Base-by-base conservation (phyloP, 1,140 invertebrate genomes). In the Lepidurus arcticus region DNA sequence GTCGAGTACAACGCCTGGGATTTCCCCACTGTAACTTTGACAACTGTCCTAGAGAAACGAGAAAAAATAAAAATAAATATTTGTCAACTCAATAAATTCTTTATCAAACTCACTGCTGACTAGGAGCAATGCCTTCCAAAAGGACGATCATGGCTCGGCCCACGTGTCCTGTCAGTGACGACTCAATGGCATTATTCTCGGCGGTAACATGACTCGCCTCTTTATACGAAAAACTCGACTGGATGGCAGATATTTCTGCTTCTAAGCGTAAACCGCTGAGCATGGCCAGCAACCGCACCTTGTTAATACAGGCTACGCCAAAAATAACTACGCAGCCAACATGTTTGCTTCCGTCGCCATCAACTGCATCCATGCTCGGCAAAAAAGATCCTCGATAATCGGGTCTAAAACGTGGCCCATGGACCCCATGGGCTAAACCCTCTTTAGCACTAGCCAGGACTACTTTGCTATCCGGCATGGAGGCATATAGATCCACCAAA, bases 401-500 rank as follows among this genome's bases (percentile, higher is more conserved):
- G 80, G 4, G 73, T 26, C 73, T 9, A 47, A 42, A 9, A 34
- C 73, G 65, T 16, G 42, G 9, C 80, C 81, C 11, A 43, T 78
- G 47, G 45, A 2, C 44, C 42, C 44, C 21, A 34, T 73, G 4
- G 73, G 73, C n/a, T 47, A 74, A 44, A 75, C 11, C 43, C 6
- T 34, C 73, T 7, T 47, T 79, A 13, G 44, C 77, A 44, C 79
- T 45, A 13, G 42, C 65, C 11, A 53, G 89, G 13, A 98, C 92
- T 0, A 94, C 97, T 85, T 97, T 97, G 0, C 94, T 94, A 83
- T 97, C 95, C 0, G 96, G 95, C 89, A 95, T 93, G 21, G 93
- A 95, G 3, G 95, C 94, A 84, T 98, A 98, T 26, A 98, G 85
- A 82, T 98, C 94, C 45, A 98, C 85, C 21, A 98, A 87, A 84